phyloP scores from a whole-genome alignment of 1,140 invertebrate species.

The Yoshiicerus persimilis region DNA sequence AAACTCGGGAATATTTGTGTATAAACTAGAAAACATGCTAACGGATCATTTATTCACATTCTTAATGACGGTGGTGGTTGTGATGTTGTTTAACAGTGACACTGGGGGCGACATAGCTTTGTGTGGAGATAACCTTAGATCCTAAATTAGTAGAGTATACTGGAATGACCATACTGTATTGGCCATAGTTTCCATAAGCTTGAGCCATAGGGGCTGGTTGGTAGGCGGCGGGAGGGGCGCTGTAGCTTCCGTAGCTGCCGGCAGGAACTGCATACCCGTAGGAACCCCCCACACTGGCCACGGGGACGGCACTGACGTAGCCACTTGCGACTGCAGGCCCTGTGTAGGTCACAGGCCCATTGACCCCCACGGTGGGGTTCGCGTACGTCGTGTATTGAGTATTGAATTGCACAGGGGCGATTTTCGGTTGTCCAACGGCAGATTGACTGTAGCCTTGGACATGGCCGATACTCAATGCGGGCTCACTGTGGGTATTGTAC shows the following conservation, averaged over 20 bases:
- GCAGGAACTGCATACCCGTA: not conserved
- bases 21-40: not conserved
- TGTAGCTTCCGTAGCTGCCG: not conserved
- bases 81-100: not conserved
- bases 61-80: not conserved
- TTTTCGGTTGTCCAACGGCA: constrained; percentile 33
- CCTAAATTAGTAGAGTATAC: not conserved
- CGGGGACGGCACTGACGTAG: not conserved
- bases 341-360: constrained; percentile 44
- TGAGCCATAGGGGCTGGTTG: not conserved
- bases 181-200: not conserved
- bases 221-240: not conserved
- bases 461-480: constrained; percentile 44
- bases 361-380: constrained; percentile 46
- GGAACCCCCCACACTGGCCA: not conserved
- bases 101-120: constrained; percentile 29
- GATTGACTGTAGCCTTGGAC: constrained; percentile 47
- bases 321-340: constrained; percentile 22
- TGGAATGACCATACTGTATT: not conserved
- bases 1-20: not conserved
- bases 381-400: constrained; percentile 43
- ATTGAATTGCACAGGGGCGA: constrained; percentile 45
- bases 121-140: not conserved
- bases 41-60: not conserved
- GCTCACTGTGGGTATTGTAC: constrained; percentile 42